Evolutionary conservation across 2,888 invertebrate species (phyloP).

Genomic region (Stenotaenia linearis): DNA sequence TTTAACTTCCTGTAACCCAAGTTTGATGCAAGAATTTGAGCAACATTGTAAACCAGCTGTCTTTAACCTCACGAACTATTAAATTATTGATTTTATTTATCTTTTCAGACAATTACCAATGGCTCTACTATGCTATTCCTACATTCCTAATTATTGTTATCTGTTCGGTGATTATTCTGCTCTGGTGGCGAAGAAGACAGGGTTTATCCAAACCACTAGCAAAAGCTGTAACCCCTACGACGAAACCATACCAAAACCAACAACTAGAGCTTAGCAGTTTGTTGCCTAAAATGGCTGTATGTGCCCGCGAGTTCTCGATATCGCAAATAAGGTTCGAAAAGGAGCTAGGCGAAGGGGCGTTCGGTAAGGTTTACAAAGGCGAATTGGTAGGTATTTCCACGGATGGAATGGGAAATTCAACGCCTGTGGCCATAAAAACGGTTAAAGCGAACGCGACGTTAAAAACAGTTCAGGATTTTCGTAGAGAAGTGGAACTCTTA

Average conservation of each 20-base stretch:
- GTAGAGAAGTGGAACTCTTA: slow-evolving; percentile 88
- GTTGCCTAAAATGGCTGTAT: slow-evolving; percentile 52
- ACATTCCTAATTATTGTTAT: slow-evolving; percentile 45
- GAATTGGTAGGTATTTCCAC: slow-evolving; percentile 58
- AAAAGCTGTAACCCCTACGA: slow-evolving; percentile 21
- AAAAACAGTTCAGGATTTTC: slow-evolving; percentile 86
- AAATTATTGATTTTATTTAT: not conserved
- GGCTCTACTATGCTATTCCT: slow-evolving; percentile 68
- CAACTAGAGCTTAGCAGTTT: slow-evolving; percentile 78
- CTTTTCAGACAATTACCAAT: slow-evolving; percentile 65
- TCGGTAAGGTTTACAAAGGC: slow-evolving; percentile 95
- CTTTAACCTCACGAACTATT: not conserved
- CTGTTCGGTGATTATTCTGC: slow-evolving; percentile 38
- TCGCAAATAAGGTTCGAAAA: slow-evolving; percentile 73
- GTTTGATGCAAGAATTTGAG: no score
- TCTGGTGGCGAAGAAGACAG: slow-evolving; percentile 38
- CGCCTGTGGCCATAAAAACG: slow-evolving; percentile 87
- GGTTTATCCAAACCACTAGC: slow-evolving; percentile 32
- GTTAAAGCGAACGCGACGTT: slow-evolving; percentile 86
- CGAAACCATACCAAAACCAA: slow-evolving; percentile 38
- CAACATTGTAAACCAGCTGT: no score
- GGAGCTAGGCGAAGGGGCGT: slow-evolving; percentile 92
- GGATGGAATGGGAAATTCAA: slow-evolving; percentile 47
- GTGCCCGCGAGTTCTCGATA: slow-evolving; percentile 78
- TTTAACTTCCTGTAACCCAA: no score